Evolutionary conservation across 1,140 invertebrate species (phyloP).

Genomic region (Drosophila rufa): DNA sequence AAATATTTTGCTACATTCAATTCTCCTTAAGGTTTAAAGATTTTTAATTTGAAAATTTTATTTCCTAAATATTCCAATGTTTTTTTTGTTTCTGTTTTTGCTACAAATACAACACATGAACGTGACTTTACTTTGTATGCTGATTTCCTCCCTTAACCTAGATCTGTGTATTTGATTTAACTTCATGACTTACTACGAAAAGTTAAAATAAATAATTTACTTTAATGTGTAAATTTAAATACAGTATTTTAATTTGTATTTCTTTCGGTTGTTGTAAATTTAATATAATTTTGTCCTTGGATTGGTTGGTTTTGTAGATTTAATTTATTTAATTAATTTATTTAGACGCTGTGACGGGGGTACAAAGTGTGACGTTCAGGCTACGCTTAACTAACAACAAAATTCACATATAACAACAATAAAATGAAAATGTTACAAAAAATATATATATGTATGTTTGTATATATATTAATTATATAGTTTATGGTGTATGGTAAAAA

Average conservation of each 20-base stretch:
- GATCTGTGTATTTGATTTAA: conserved; percentile 37
- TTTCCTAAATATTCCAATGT: conserved; percentile 31
- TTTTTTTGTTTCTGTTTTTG: not conserved
- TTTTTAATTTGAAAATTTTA: conserved; percentile 15
- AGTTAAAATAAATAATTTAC: conserved; percentile 66
- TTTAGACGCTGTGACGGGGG: conserved; percentile 65
- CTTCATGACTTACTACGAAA: conserved; percentile 46
- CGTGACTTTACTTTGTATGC: conserved; percentile 17
- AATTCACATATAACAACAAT: conserved; percentile 78
- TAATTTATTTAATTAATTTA: conserved; percentile 74
- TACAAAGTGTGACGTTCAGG: conserved; percentile 78
- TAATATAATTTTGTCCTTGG: conserved; percentile 74
- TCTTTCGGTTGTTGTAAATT: conserved; percentile 53
- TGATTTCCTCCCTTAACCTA: conserved; percentile 30
- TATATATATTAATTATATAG: conserved; percentile 20
- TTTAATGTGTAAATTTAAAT: conserved; percentile 57
- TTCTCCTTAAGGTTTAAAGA: conserved; percentile 25
- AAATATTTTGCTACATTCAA: conserved; percentile 45
- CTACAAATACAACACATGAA: conserved; percentile 46
- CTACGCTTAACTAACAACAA: conserved; percentile 77
- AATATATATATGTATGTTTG: conserved; percentile 47
- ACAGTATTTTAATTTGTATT: conserved; percentile 34
- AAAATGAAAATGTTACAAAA: conserved; percentile 73
- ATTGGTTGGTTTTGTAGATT: conserved; percentile 68
- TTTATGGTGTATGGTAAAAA: conserved; percentile 48